phyloP scores from a whole-genome alignment of 1,140 invertebrate species.

The Bilobella aurantiaca region DNA sequence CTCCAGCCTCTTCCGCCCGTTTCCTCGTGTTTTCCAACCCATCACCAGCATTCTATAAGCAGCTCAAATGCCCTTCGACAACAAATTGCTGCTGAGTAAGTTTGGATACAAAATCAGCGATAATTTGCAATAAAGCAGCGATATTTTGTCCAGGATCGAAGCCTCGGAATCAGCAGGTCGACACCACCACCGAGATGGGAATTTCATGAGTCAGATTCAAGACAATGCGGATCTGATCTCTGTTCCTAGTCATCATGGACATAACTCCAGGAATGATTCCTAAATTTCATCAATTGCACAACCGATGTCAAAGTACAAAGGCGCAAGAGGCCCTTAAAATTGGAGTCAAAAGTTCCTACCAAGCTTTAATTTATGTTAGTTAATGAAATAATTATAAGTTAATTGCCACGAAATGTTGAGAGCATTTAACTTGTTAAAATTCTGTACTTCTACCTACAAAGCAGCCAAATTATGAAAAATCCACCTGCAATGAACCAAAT shows the following conservation, averaged over 20 bases:
- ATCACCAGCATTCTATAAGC: not conserved
- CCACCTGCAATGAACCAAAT: no score
- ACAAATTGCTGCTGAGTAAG: not conserved
- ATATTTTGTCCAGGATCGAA: not conserved
- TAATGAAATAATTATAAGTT: not conserved
- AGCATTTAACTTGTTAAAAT: not conserved
- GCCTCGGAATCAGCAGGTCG: not conserved
- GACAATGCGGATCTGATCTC: constrained; percentile 1
- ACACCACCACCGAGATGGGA: constrained; percentile 3
- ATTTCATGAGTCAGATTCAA: constrained; percentile 5
- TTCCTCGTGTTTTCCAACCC: not conserved
- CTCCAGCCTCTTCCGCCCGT: not conserved
- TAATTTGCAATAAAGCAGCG: not conserved
- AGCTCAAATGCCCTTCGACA: not conserved
- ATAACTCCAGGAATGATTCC: not conserved
- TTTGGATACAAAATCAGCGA: not conserved
- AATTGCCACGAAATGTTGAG: not conserved
- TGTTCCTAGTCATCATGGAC: not conserved
- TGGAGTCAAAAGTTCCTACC: not conserved
- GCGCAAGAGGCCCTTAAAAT: no score
- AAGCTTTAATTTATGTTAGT: not conserved
- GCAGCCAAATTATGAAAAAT: no score
- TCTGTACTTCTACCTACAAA: no score
- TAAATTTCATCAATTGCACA: not conserved
- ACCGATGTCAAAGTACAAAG: not conserved